Evolutionary conservation across 92 coral and sea anemone genomes (phyloP).

Genomic region (Zoanthus solanderi): DNA sequence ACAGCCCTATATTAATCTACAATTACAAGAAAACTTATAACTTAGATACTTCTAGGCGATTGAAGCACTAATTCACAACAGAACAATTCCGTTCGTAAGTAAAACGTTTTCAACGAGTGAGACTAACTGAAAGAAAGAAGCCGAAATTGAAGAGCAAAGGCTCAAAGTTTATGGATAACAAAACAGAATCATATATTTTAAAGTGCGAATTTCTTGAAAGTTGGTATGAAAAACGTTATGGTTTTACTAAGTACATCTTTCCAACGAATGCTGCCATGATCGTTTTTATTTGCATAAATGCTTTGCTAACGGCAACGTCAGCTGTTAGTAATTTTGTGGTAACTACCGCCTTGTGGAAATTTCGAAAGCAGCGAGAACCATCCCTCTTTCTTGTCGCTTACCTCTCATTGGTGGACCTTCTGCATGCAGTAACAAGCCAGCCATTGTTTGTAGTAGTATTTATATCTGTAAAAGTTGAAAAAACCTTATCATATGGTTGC

Average conservation of each 20-base stretch:
- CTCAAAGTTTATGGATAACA: neutral
- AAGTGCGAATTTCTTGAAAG: neutral
- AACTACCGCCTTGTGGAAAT: neutral
- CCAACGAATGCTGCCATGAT: neutral
- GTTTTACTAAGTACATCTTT: neutral
- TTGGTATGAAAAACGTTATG: neutral
- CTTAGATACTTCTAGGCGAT: no score
- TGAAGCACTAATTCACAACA: no score
- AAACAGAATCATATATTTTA: neutral
- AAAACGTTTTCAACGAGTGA: neutral
- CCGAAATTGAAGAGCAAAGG: neutral
- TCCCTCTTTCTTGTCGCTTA: neutral
- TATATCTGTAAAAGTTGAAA: neutral
- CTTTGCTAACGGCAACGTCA: neutral
- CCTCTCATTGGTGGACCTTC: neutral
- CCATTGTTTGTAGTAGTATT: neutral
- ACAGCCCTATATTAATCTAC: no score
- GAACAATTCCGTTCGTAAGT: no score
- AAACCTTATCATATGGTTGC: neutral
- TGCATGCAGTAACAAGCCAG: neutral
- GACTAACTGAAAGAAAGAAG: neutral
- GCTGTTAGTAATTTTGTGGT: slow-evolving; percentile 1
- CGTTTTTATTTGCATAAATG: neutral
- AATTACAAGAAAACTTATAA: no score
- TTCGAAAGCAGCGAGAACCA: neutral